Evolutionary conservation across 2,797 vertebrate species (phyloP), one percentile per base, ranked within the genome.

Genomic region (Ceyx erithaca): DNA sequence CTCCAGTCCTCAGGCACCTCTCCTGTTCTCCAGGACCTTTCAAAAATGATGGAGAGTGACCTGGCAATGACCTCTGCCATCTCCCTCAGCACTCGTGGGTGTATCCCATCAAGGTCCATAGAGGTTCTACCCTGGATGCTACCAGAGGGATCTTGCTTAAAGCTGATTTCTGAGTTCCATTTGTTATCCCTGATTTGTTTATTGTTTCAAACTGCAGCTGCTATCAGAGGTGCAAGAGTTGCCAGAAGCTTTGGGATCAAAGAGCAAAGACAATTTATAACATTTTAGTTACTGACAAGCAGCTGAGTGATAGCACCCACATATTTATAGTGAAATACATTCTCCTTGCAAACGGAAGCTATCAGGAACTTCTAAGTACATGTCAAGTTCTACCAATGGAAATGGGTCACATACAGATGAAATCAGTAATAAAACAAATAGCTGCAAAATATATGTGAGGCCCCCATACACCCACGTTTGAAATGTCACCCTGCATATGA

Each of bases 381-480:
- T 25, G 80, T 77, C 40, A 80, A 43, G 80, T 63, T 69, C 80
- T 37, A n/a, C 77, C 68, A 69, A 83, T 28, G 31, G 82, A 67
- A 82, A 75, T 1, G 6, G 87, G 92, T 91, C 18, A 0, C 52
- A 52, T 37, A 46, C 21, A 89, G 49, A 89, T 87, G 87, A 94
- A 91, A 88, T 41, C 83, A 91, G 69, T 12, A 87, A 91, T 31
- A 83, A 91, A 91, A 30, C 49, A 93, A 91, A 87, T 72, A 89
- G 72, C 58, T 83, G 18, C 75, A 95, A 77, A 86, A 90, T 25
- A 48, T 70, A 48, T 33, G 55, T 51, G 72, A 94, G 58, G 82
- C 85, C 61, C 66, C 66, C 64, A 19, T 4, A 91, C 87, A 87
- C 85, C 94, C 94, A 93, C 85, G 58, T 23, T 45, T 49, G 76